phyloP scores from a whole-genome alignment of 1,140 invertebrate genomes.

The Ips typographus region DNA sequence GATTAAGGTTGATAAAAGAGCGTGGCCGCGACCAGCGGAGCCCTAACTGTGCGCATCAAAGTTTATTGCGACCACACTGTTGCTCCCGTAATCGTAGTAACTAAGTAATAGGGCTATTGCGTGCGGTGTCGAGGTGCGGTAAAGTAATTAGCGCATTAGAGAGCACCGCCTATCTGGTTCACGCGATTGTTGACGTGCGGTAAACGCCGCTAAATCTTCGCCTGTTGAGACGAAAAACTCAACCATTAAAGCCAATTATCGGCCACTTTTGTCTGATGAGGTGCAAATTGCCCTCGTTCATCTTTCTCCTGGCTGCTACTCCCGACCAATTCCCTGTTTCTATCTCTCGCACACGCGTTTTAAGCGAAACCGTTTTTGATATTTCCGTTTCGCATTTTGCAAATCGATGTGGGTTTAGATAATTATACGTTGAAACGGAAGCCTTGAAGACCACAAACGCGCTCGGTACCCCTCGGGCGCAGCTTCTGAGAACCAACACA shows the following conservation, averaged over 20 bases:
- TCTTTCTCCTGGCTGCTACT: neutral
- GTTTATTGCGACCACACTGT: constrained; percentile 4
- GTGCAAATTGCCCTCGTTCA: neutral
- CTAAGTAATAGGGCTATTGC: constrained; percentile 24
- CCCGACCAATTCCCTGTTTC: neutral
- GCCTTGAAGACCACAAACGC: constrained; percentile 36
- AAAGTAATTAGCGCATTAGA: constrained; percentile 29
- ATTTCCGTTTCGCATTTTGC: constrained; percentile 16
- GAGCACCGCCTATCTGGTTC: constrained; percentile 23
- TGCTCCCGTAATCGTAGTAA: constrained; percentile 16
- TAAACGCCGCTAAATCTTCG: constrained; percentile 19
- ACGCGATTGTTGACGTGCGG: constrained; percentile 25
- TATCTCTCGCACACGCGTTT: neutral
- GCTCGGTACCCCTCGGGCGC: constrained; percentile 27
- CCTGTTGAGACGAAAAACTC: constrained; percentile 15
- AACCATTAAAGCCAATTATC: constrained; percentile 23
- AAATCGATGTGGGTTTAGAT: constrained; percentile 45
- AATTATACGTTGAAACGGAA: constrained; percentile 48
- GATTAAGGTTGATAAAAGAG: neutral
- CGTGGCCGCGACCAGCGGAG: neutral
- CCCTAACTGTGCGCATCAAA: neutral
- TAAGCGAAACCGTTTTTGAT: neutral
- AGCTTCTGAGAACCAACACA: constrained; percentile 46
- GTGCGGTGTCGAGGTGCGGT: constrained; percentile 25
- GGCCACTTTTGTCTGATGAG: constrained; percentile 8